Evolutionary conservation across 2,888 invertebrate species (phyloP).

Genomic region (Crepidodera aurea): DNA sequence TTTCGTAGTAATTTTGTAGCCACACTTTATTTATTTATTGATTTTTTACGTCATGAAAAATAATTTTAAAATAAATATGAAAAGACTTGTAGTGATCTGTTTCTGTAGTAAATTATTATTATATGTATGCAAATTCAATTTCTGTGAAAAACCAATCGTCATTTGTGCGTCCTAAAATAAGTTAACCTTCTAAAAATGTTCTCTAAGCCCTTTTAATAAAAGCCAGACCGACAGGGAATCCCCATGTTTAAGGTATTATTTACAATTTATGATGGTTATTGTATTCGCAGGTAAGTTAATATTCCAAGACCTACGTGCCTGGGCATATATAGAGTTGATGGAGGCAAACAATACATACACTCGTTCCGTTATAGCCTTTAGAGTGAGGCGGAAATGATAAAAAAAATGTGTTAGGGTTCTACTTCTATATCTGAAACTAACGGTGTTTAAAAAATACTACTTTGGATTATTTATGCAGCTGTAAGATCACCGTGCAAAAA

Average conservation of each 20-base stretch:
- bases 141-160: neutral
- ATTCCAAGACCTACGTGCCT: constrained; percentile 10
- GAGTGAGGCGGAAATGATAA: neutral
- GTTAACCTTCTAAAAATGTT: constrained; percentile 20
- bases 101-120: no score
- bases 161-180: neutral
- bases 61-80: no score
- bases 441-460: no score
- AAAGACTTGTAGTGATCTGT: no score
- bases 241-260: constrained; percentile 23
- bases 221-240: constrained; percentile 30
- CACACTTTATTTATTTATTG: no score
- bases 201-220: constrained; percentile 30
- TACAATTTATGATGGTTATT: constrained; percentile 16
- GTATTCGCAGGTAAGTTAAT: constrained; percentile 11
- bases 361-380: neutral
- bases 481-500: no score
- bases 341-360: neutral
- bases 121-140: neutral
- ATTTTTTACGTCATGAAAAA: no score
- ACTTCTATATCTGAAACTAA: no score
- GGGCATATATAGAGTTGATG: constrained; percentile 2
- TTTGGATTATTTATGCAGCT: no score
- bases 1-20: no score
- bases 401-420: no score